Percentiles rank a stretch among this genome's conserved stretches.
Evolutionary conservation across 2,888 invertebrate genomes (phyloP).

Genomic region (Agrilus biguttatus): DNA sequence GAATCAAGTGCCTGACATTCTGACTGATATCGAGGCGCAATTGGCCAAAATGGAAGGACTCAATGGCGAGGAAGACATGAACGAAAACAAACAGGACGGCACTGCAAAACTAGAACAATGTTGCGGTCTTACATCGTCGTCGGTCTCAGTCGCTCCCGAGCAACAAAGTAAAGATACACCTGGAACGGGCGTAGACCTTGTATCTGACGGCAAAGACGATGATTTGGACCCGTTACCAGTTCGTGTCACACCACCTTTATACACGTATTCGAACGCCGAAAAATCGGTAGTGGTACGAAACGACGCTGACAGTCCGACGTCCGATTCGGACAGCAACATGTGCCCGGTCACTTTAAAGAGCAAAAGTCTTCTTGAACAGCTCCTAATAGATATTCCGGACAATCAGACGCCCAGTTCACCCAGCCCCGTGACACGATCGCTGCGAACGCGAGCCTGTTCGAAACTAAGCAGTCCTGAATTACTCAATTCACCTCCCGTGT

Average conservation of each 20-base stretch:
- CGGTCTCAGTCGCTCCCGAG: slow-evolving; percentile 8
- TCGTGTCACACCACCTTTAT: slow-evolving; percentile 57
- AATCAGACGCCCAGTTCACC: slow-evolving; percentile 25
- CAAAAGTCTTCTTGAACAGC: slow-evolving; percentile 57
- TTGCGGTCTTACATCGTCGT: slow-evolving; percentile 24
- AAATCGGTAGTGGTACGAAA: slow-evolving; percentile 27
- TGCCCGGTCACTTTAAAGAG: slow-evolving; percentile 31
- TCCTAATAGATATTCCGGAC: slow-evolving; percentile 70
- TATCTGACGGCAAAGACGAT: slow-evolving; percentile 17
- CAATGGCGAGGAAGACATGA: slow-evolving; percentile 17
- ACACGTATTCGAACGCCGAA: slow-evolving; percentile 64
- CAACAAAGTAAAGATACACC: slow-evolving; percentile 14
- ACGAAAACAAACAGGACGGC: slow-evolving; percentile 13
- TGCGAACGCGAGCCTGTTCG: slow-evolving; percentile 50
- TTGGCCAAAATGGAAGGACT: slow-evolving; percentile 52
- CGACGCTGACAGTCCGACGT: slow-evolving; percentile 24
- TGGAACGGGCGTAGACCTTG: slow-evolving; percentile 15
- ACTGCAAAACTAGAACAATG: slow-evolving; percentile 24
- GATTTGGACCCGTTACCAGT: slow-evolving; percentile 49
- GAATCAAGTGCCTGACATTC: slow-evolving; percentile 38
- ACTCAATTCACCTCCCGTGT: slow-evolving; percentile 20
- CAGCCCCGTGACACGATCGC: slow-evolving; percentile 28
- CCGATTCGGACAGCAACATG: slow-evolving; percentile 20
- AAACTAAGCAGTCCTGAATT: slow-evolving; percentile 51
- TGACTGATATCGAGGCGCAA: slow-evolving; percentile 50